These are phyloP conservation scores for Piprites chloris DNA, from an alignment of 2,113 vertebrate genomes.

Conservation along the genomic window DNA sequence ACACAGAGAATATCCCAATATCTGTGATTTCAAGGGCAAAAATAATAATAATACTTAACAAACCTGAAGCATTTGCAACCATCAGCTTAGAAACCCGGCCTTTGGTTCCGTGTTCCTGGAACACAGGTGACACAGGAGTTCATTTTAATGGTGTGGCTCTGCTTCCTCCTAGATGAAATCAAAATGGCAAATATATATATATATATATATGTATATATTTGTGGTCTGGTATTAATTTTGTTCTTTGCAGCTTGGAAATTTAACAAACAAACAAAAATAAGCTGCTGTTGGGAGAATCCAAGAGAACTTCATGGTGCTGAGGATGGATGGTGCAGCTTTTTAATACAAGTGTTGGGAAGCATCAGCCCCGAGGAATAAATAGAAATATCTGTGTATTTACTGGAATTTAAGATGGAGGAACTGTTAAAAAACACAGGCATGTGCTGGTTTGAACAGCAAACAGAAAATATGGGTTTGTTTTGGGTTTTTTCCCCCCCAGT, in stretches of 20 bases:
- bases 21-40: not conserved
- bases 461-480: accelerated
- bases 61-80: not conserved
- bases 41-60: accelerated
- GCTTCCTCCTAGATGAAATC: not conserved
- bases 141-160: not conserved
- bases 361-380: not conserved
- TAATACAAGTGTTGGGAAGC: not conserved
- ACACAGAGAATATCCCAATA: not conserved
- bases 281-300: not conserved
- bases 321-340: not conserved
- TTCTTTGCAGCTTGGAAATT: not conserved
- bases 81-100: not conserved
- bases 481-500: not conserved
- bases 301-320: not conserved
- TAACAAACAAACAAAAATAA: not conserved
- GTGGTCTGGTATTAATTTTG: not conserved
- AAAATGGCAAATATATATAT: not conserved
- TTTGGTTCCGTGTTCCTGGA: not conserved
- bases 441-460: not conserved
- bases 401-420: not conserved
- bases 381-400: not conserved
- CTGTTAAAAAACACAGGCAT: not conserved
- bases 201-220: not conserved
- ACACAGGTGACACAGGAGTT: not conserved